Evolutionary conservation across 2,113 vertebrate genomes (phyloP).

Genomic region (Leucoraja erinaceus): DNA sequence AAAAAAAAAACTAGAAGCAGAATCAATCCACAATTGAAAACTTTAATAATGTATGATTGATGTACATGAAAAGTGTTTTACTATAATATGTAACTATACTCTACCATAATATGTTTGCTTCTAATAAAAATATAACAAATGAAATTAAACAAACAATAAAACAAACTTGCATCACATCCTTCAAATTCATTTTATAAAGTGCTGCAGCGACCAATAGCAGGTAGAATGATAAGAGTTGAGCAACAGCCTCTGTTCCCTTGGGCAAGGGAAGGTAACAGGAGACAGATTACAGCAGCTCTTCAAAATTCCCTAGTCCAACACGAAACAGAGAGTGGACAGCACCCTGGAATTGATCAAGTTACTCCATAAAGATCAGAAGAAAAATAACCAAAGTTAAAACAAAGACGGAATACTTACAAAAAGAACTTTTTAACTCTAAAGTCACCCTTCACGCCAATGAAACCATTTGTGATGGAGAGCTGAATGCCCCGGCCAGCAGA

Average conservation of each 20-base stretch:
- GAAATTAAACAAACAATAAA: too few species aligned
- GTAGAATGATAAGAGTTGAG: neutral
- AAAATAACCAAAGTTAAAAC: neutral
- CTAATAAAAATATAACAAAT: too few species aligned
- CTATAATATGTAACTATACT: too few species aligned
- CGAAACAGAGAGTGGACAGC: neutral
- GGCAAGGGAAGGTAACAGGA: neutral
- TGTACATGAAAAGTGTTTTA: too few species aligned
- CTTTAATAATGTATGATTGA: too few species aligned
- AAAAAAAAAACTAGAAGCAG: too few species aligned
- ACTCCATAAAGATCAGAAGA: neutral
- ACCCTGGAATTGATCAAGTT: neutral
- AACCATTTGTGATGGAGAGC: neutral
- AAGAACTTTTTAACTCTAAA: neutral
- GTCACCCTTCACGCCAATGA: neutral
- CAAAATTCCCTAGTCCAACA: neutral
- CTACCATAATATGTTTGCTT: too few species aligned
- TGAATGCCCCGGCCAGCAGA: neutral
- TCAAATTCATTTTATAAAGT: neutral
- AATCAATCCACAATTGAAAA: too few species aligned
- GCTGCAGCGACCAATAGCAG: neutral
- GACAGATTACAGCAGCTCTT: constrained; percentile 5
- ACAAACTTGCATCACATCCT: too few species aligned
- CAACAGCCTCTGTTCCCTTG: neutral
- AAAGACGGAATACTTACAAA: neutral